These are phyloP conservation scores for Miltochrista miniata DNA, from an alignment of 2,888 invertebrate species.

Conservation along the genomic window DNA sequence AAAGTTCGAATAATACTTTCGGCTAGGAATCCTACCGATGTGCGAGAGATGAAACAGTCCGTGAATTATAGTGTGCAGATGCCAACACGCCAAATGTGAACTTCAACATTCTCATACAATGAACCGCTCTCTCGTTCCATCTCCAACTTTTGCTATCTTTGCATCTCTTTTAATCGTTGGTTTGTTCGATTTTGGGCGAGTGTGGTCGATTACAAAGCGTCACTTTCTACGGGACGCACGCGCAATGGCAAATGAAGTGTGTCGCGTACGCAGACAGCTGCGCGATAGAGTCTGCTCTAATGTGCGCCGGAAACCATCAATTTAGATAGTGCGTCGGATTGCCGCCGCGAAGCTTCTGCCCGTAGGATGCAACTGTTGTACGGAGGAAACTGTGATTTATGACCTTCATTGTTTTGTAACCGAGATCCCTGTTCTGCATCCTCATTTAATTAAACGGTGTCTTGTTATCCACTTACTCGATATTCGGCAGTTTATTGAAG, in stretches of 20 bases:
- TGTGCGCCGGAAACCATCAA: slow-evolving; percentile 81
- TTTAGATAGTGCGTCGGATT: slow-evolving; percentile 79
- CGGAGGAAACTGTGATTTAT: slow-evolving; percentile 80
- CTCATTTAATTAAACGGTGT: slow-evolving; percentile 44
- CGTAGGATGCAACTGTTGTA: slow-evolving; percentile 77
- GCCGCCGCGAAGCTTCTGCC: slow-evolving; percentile 72
- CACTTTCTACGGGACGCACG: slow-evolving; percentile 78
- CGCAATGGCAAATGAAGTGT: slow-evolving; percentile 80
- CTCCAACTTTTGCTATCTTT: slow-evolving; percentile 21
- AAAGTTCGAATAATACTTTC: slow-evolving; percentile 39
- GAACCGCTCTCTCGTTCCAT: slow-evolving; percentile 42
- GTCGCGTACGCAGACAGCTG: slow-evolving; percentile 78
- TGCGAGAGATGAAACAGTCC: slow-evolving; percentile 52
- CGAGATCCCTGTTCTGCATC: slow-evolving; percentile 16
- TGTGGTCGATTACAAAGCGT: slow-evolving; percentile 69
- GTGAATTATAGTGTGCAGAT: slow-evolving; percentile 45
- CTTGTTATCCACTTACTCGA: slow-evolving; percentile 43
- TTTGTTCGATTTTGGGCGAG: slow-evolving; percentile 69
- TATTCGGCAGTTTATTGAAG: neutral
- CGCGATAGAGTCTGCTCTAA: slow-evolving; percentile 72
- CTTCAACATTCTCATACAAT: slow-evolving; percentile 40
- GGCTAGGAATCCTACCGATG: slow-evolving; percentile 45
- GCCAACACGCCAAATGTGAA: slow-evolving; percentile 54
- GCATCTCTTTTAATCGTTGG: slow-evolving; percentile 51
- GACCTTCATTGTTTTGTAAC: slow-evolving; percentile 78